Evolutionary conservation across 2,113 vertebrate genomes (phyloP).

Genomic region (Tachycineta bicolor): DNA sequence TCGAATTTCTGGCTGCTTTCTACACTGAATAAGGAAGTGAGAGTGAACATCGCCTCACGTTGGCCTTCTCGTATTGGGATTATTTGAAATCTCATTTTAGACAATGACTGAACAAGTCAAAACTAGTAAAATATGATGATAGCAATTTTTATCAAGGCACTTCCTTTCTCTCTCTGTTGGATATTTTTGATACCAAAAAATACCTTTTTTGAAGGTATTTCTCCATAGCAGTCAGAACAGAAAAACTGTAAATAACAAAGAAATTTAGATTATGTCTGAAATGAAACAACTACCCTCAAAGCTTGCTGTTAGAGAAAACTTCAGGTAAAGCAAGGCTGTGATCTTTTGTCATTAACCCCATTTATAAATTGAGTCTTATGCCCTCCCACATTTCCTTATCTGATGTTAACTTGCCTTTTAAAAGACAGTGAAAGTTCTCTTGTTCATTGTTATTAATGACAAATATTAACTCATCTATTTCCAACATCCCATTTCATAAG

Average conservation of each 20-base stretch:
- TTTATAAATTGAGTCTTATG: neutral
- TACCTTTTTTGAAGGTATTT: neutral
- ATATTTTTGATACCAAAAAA: neutral
- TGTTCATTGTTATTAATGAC: neutral
- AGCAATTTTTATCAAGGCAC: neutral
- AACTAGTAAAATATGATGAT: neutral
- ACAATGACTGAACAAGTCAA: neutral
- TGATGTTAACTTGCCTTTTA: neutral
- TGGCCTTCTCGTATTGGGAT: neutral
- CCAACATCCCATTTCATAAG: neutral
- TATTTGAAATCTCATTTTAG: neutral
- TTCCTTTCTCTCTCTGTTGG: neutral
- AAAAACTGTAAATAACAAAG: neutral
- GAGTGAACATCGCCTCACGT: neutral
- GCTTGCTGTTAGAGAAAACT: neutral
- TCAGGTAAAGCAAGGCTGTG: neutral
- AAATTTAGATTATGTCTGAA: neutral
- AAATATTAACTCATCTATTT: neutral
- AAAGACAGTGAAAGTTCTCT: neutral
- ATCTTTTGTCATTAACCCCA: neutral
- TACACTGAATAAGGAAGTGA: constrained; percentile 45
- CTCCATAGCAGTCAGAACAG: neutral
- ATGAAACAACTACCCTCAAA: neutral
- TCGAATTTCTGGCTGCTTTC: neutral
- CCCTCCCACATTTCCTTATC: neutral